Base-by-base conservation (phyloP, 2,797 vertebrate genomes). In the Balearica regulorum region DNA sequence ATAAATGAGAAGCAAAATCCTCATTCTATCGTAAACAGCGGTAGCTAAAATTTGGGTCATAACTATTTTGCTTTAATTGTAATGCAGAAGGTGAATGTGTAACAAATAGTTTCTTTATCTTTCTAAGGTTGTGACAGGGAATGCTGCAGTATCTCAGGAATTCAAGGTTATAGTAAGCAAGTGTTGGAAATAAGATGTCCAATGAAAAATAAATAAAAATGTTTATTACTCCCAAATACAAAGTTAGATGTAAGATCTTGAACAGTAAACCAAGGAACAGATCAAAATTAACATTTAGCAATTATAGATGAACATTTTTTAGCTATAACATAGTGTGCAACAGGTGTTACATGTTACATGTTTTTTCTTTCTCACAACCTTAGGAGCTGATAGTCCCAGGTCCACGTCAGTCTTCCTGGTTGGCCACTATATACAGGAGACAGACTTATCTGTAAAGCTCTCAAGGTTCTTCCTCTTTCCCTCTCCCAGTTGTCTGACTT, bases 101-200 rank as follows among this genome's bases (percentile, higher is more conserved):
- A 64, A 62, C 21, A 57, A 87, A 33, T 71, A 81, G 10, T 51
- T 92, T 22, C 41, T 92, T 91, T 85, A 39, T 60, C 19, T 26
- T 76, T 49, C 61, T 31, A 66, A 86, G 83, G 20, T 49, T 87
- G 35, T 92, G 53, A 69, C 58, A 69, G 37, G 29, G 44, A 68
- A 58, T 60, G 53, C 61, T 89, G 78, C 85, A 65, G 5, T 80
- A 48, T 87, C 93, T 94, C 92, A 87, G 81, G 93, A 96, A 80
- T 70, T 71, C 62, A 88, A 49, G 35, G 9, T 65, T 80, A 25
- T 49, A 62, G 39, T 82, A 77, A 76, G 65, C 17, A 70, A 53
- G 33, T 48, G 51, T 70, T 90, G 41, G 26, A 13, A 69, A 19
- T 37, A 61, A 61, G 26, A 70, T n/a, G 22, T 76, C n/a, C 33